Percentiles rank a stretch among this genome's conserved stretches.
These are phyloP conservation scores for Leucophenga montana DNA, from an alignment of 2,888 invertebrate species.

Conservation along the genomic window DNA sequence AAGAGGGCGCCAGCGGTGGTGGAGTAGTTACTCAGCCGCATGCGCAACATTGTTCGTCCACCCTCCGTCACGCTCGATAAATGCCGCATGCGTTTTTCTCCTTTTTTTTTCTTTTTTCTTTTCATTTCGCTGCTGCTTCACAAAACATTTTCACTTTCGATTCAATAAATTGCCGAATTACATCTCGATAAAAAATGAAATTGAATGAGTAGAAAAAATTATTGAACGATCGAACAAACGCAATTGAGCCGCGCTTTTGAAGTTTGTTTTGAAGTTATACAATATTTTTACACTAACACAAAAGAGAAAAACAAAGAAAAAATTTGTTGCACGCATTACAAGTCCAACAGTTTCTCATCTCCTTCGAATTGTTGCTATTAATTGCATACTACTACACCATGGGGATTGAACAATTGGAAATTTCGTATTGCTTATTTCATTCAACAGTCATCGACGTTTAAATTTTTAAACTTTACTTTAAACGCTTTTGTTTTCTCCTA, in stretches of 20 bases:
- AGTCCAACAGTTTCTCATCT: not conserved
- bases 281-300: not conserved
- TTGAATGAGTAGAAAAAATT: not conserved
- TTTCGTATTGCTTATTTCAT: not conserved
- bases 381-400: no score
- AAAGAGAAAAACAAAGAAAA: conserved; percentile 12
- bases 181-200: conserved; percentile 39
- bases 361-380: not conserved
- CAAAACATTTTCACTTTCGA: conserved; percentile 61
- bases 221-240: conserved; percentile 46
- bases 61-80: not conserved
- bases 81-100: conserved; percentile 22
- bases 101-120: conserved; percentile 23
- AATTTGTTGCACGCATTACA: conserved; percentile 26
- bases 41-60: not conserved
- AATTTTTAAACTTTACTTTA: no score
- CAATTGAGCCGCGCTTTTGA: conserved; percentile 31
- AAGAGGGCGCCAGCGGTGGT: not conserved
- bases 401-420: not conserved
- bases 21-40: not conserved
- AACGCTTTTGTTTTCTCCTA: no score
- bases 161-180: conserved; percentile 56
- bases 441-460: no score
- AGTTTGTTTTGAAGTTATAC: conserved; percentile 29
- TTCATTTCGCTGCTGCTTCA: no score